Conservation (phyloP, 2,797 vertebrate genomes). For the Syncerus caffer region DNA sequence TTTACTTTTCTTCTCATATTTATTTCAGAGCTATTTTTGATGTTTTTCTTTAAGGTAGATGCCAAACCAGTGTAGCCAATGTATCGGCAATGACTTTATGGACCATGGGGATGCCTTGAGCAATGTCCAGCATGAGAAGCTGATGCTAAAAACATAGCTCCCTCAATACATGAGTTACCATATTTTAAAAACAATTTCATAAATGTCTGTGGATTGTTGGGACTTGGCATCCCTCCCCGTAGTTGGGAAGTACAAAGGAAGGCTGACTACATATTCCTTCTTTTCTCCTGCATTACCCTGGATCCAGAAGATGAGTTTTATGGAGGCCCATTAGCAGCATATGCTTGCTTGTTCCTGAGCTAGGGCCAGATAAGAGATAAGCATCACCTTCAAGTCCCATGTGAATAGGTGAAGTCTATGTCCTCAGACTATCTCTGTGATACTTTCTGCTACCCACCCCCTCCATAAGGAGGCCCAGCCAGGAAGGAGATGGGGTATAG, state of each 20-base stretch:
- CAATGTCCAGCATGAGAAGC: background rate
- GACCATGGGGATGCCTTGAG: background rate
- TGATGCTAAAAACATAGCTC: background rate
- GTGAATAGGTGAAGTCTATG: background rate
- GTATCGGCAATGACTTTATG: background rate
- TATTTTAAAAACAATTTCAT: background rate
- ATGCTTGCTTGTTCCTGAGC: background rate
- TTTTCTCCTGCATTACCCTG: background rate
- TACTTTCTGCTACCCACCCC: background rate
- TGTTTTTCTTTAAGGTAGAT: background rate
- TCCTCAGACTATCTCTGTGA: background rate
- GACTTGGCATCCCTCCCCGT: background rate
- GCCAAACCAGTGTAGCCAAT: background rate
- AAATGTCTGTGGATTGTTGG: background rate
- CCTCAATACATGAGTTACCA: background rate
- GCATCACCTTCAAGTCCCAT: background rate
- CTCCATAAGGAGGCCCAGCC: background rate
- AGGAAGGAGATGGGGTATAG: background rate
- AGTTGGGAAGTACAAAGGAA: background rate
- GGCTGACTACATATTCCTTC: background rate
- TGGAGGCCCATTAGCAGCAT: background rate
- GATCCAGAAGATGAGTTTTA: background rate
- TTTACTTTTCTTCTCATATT: background rate
- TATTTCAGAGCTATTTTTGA: background rate
- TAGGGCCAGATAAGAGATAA: background rate